Percentiles rank a stretch among this genome's conserved stretches.
Evolutionary conservation across 2,797 vertebrate species (phyloP).

Genomic region (Macropodus opercularis): DNA sequence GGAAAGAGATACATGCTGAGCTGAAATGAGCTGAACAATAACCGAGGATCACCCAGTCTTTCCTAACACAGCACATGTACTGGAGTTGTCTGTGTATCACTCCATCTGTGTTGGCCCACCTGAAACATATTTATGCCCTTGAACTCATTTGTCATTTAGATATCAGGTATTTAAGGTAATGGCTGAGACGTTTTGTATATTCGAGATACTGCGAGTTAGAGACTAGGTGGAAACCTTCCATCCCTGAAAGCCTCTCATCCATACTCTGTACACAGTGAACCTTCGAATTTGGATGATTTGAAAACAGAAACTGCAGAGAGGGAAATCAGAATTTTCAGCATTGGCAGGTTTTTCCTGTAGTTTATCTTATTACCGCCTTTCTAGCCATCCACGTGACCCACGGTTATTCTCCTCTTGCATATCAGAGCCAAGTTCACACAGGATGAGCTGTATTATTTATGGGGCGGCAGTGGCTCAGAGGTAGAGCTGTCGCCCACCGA

Average conservation of each 20-base stretch:
- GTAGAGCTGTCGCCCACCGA: too few relatives aligned
- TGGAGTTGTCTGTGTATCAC: too few relatives aligned
- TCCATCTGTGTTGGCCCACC: too few relatives aligned
- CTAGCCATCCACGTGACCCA: background rate
- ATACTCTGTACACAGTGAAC: background rate
- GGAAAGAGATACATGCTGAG: background rate
- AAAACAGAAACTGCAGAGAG: background rate
- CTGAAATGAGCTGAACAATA: background rate
- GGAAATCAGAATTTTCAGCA: background rate
- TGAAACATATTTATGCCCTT: too few relatives aligned
- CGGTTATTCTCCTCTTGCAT: constrained; percentile 12
- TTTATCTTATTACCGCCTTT: background rate
- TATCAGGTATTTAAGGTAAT: background rate
- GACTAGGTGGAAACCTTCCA: background rate
- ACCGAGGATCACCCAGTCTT: background rate
- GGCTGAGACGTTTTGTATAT: background rate
- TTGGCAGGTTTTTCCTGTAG: background rate
- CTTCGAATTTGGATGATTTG: background rate
- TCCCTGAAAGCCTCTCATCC: background rate
- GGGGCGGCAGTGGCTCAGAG: too few relatives aligned
- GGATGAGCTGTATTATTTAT: too few relatives aligned
- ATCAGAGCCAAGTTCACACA: constrained; percentile 6
- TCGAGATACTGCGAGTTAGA: too few relatives aligned
- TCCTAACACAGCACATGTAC: background rate
- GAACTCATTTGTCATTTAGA: background rate